phyloP scores from a whole-genome alignment of 2,797 vertebrate species.

The Melanotaenia boesemani region DNA sequence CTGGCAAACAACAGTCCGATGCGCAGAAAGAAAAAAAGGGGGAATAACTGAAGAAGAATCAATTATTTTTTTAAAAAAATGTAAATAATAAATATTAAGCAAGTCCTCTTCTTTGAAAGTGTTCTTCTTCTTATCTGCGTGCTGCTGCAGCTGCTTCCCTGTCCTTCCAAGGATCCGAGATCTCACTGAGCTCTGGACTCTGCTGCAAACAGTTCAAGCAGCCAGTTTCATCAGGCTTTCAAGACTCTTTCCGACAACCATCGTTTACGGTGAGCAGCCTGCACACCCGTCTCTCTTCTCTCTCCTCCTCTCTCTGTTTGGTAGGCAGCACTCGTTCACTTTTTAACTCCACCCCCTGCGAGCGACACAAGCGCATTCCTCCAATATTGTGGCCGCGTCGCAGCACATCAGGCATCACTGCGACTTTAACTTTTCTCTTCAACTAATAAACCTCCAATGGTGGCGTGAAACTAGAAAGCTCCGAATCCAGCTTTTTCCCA shows the following conservation, averaged over 20 bases:
- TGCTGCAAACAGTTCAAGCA: slow-evolving; percentile 54
- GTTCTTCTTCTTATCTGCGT: slow-evolving; percentile 23
- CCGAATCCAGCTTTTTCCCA: slow-evolving; percentile 9
- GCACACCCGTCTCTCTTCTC: slow-evolving; percentile 54
- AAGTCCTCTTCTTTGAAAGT: slow-evolving; percentile 53
- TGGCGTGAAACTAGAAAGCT: slow-evolving; percentile 20
- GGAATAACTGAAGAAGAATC: slow-evolving; percentile 1
- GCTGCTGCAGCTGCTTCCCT: slow-evolving; percentile 31
- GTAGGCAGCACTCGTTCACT: slow-evolving; percentile 82
- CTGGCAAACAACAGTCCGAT: slow-evolving; percentile 52
- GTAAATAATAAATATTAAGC: not conserved
- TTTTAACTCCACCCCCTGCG: slow-evolving; percentile 78
- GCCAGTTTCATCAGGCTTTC: slow-evolving; percentile 61
- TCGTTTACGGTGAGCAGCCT: slow-evolving; percentile 60
- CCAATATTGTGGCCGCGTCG: slow-evolving; percentile 55
- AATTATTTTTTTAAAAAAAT: not conserved
- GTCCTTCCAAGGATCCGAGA: slow-evolving; percentile 23
- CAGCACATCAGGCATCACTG: slow-evolving; percentile 61
- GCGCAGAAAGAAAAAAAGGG: slow-evolving; percentile 3
- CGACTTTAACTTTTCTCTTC: slow-evolving; percentile 46
- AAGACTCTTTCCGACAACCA: slow-evolving; percentile 67
- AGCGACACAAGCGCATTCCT: slow-evolving; percentile 79
- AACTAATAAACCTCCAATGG: slow-evolving; percentile 43
- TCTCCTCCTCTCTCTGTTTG: slow-evolving; percentile 68
- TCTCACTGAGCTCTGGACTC: slow-evolving; percentile 17